Evolutionary conservation across 2,888 invertebrate species (phyloP).

Genomic region (Carabus problematicus): DNA sequence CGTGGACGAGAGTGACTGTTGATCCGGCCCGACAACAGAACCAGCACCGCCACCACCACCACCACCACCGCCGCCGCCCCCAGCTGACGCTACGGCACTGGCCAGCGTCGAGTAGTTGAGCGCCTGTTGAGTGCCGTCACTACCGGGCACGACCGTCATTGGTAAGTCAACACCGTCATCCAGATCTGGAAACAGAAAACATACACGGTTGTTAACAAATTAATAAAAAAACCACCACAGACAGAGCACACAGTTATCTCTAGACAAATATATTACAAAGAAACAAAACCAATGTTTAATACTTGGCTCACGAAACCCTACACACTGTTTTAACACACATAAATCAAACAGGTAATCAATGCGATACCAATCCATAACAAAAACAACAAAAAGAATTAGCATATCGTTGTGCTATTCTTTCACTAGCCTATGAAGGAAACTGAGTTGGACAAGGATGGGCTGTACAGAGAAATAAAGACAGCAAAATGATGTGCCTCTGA

Average conservation of each 20-base stretch:
- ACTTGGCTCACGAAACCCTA: not conserved
- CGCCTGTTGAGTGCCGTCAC: slow-evolving; percentile 69
- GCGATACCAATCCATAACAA: slow-evolving; percentile 5
- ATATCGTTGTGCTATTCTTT: slow-evolving; percentile 6
- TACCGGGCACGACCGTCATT: slow-evolving; percentile 64
- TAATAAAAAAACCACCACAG: not conserved
- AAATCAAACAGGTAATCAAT: slow-evolving; percentile 5
- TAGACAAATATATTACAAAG: slow-evolving; percentile 4
- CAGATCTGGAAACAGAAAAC: slow-evolving; percentile 65
- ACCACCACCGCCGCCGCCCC: slow-evolving; percentile 59
- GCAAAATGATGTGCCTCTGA: not conserved
- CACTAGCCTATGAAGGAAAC: too few species aligned
- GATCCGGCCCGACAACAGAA: slow-evolving; percentile 60
- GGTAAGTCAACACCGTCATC: slow-evolving; percentile 78
- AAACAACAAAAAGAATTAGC: slow-evolving; percentile 23
- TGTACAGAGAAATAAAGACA: too few species aligned
- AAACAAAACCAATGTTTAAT: not conserved
- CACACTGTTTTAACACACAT: not conserved
- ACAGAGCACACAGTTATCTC: not conserved
- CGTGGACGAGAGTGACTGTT: slow-evolving; percentile 80
- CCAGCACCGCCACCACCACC: slow-evolving; percentile 60
- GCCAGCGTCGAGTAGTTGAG: slow-evolving; percentile 83
- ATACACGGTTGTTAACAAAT: slow-evolving; percentile 8
- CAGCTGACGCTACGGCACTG: slow-evolving; percentile 66
- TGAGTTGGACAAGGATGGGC: too few species aligned